Evolutionary conservation across 2,888 invertebrate genomes (phyloP), one percentile per base, ranked within the genome.

Genomic region (Drosophila hamatofila): DNA sequence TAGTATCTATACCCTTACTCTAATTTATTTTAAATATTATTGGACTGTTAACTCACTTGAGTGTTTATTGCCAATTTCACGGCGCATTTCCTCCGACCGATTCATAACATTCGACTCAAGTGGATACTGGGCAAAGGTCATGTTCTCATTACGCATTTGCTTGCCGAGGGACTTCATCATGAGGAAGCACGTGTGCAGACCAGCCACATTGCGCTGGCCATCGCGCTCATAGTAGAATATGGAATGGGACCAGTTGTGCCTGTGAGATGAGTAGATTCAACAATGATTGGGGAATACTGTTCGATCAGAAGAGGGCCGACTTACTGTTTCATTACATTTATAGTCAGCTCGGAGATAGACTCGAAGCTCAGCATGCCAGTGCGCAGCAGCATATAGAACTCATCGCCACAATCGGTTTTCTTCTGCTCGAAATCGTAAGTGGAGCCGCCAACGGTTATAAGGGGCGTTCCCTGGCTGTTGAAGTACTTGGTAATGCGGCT

Each of bases 401-500:
- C 97, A 79, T 96, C 95, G 0, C 93, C 92, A 83, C 96, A 96
- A 3, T 93, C 93, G 2, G 94, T 95, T 91, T 97, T 97, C 21
- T 94, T 94, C 59, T 94, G 93, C 33, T 95, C 95, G 91, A 97
- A 97, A 92, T 97, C 97, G 82, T 94, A 95, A 0, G 96, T 96
- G 69, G 97, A 95, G 0, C 96, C 97, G 0, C 97, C 97, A 0
- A 96, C 96, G 0, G 97, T 96, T 58, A 98, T 93, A 16, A 97
- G 92, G 0, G 97, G 97, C 0, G 95, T 95, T 11, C 95, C 96
- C 9, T 96, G 95, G 33, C 94, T 94, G 39, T 96, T 96, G 18
- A 96, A 94, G 91, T 96, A 97, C 92, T 97, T 97, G 30, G 95
- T 94, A 70, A 97, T 95, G 46, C 97, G 94, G 12, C 96, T 97